Evolutionary conservation across 2,888 invertebrate species (phyloP).

Genomic region (Volucella bombylans): DNA sequence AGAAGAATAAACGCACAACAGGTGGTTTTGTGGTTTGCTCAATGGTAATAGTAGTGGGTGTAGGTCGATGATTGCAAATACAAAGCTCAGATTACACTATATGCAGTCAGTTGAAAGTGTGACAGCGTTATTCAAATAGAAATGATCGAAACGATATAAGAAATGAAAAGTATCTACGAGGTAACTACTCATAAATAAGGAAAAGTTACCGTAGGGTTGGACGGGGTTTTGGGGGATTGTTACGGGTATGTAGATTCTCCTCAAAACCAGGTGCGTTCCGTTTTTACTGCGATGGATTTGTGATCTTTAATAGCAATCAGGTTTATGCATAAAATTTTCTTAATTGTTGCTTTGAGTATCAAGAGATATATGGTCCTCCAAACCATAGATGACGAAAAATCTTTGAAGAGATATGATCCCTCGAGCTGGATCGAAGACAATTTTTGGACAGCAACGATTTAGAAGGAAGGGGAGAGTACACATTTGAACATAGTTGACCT

Average conservation of each 20-base stretch:
- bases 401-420: background rate
- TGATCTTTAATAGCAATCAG: background rate
- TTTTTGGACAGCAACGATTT: too few relatives aligned
- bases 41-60: conserved; percentile 45
- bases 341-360: too few relatives aligned
- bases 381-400: background rate
- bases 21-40: conserved; percentile 38
- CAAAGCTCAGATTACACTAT: conserved; percentile 52
- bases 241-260: too few relatives aligned
- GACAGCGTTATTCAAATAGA: conserved; percentile 32
- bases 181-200: conserved; percentile 39
- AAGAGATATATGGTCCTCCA: background rate
- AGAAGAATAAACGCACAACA: conserved; percentile 67
- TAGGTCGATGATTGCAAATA: conserved; percentile 71
- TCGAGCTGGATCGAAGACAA: background rate
- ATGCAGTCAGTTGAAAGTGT: conserved; percentile 59
- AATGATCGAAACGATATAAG: conserved; percentile 8
- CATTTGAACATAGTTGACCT: too few relatives aligned
- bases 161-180: conserved; percentile 41
- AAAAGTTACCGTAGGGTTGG: background rate
- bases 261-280: background rate
- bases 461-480: too few relatives aligned
- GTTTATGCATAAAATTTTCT: too few relatives aligned
- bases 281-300: background rate
- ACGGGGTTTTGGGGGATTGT: too few relatives aligned